These are phyloP conservation scores for Proctacanthus coquilletti DNA, from an alignment of 1,140 invertebrate species.

Conservation along the genomic window DNA sequence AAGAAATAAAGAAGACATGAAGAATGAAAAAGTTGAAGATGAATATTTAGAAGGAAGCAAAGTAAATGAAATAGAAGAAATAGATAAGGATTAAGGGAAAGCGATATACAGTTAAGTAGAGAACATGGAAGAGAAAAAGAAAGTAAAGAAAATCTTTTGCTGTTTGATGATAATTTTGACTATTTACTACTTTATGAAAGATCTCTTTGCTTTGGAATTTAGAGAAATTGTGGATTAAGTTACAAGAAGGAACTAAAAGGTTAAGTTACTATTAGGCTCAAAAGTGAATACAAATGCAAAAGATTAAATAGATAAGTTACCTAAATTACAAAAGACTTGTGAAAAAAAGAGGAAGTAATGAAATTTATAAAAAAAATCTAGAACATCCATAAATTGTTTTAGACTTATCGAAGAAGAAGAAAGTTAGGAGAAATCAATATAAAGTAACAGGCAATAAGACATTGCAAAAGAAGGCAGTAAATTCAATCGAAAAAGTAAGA, in stretches of 20 bases:
- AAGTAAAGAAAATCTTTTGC: too few relatives aligned
- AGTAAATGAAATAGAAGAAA: background rate
- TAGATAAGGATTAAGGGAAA: background rate
- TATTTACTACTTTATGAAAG: too few relatives aligned
- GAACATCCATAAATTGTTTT: too few relatives aligned
- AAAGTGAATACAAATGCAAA: background rate
- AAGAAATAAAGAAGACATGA: background rate
- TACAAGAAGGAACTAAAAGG: background rate
- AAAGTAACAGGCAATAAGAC: too few relatives aligned
- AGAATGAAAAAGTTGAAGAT: constrained; percentile 1
- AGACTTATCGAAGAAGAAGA: too few relatives aligned
- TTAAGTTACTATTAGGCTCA: too few relatives aligned
- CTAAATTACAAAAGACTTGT: background rate
- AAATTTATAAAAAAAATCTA: too few relatives aligned
- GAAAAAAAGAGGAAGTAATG: background rate
- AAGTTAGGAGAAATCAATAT: too few relatives aligned
- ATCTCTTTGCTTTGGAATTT: too few relatives aligned
- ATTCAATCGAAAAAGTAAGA: too few relatives aligned
- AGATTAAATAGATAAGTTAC: background rate
- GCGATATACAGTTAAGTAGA: background rate
- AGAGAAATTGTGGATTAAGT: background rate
- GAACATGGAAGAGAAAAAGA: background rate
- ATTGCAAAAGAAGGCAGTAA: too few relatives aligned
- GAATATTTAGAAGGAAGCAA: background rate
- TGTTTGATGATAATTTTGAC: too few relatives aligned